phyloP scores from a whole-genome alignment of 1,140 invertebrate genomes.

The Panagrolaimus sp. region DNA sequence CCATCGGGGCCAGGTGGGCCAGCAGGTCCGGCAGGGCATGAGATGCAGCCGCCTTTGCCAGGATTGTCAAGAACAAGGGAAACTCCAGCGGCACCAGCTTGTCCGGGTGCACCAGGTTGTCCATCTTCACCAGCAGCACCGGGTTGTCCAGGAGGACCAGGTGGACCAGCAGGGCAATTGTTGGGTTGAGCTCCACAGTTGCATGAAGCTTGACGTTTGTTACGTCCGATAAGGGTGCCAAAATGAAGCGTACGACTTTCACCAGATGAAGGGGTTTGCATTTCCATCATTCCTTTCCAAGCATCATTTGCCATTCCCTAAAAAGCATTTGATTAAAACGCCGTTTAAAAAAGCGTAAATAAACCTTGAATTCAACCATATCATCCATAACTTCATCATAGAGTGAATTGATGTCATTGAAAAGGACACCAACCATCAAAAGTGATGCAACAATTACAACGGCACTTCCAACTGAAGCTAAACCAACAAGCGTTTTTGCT shows the following conservation, averaged over 20 bases:
- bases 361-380: conserved; percentile 35
- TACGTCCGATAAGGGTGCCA: conserved; percentile 27
- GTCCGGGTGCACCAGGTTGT: conserved; percentile 25
- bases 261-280: neutral
- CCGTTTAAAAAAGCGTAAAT: no score
- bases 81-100: conserved; percentile 15
- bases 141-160: conserved; percentile 16
- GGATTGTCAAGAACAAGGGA: conserved; percentile 4
- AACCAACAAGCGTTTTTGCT: conserved; percentile 13
- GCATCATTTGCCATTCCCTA: conserved; percentile 46
- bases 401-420: conserved; percentile 32
- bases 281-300: conserved; percentile 44
- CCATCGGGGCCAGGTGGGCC: conserved; percentile 16
- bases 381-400: conserved; percentile 33
- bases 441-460: conserved; percentile 29
- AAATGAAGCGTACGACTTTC: conserved; percentile 12
- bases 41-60: neutral
- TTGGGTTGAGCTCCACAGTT: conserved; percentile 33
- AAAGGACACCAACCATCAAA: conserved; percentile 29
- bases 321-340: no score
- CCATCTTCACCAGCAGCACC: conserved; percentile 14
- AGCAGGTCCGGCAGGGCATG: conserved; percentile 12
- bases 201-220: conserved; percentile 25
- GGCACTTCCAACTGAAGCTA: conserved; percentile 18
- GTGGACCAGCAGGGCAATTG: conserved; percentile 36